Conservation (phyloP, 2,113 vertebrate genomes). For the Myotis davidii region DNA sequence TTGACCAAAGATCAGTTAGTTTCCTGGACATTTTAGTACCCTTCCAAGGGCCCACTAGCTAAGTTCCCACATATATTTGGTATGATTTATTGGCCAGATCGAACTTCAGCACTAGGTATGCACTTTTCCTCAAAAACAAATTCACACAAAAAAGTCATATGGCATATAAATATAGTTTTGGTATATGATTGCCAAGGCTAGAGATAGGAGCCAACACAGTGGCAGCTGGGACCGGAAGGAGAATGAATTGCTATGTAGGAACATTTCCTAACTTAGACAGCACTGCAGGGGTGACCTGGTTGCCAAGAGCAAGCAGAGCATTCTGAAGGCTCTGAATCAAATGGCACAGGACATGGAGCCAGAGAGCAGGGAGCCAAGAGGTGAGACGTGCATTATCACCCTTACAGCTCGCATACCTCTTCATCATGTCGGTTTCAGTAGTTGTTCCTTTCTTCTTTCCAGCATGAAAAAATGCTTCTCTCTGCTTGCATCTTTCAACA, state of each 20-base stretch:
- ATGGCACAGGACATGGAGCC: background rate
- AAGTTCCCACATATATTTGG: background rate
- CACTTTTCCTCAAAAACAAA: conserved; percentile 62
- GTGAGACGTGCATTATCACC: rapidly evolving
- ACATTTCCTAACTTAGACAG: background rate
- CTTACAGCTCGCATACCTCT: rapidly evolving
- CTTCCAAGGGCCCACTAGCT: background rate
- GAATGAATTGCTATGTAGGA: background rate
- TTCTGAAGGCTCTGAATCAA: background rate
- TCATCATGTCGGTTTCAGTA: background rate
- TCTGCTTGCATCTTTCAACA: background rate
- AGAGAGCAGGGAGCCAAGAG: background rate
- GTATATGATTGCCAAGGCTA: conserved; percentile 51
- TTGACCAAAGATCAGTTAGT: background rate
- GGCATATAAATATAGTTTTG: conserved; percentile 59
- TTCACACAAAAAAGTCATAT: background rate
- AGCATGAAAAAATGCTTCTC: background rate
- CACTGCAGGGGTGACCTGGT: background rate
- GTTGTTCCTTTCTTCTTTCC: background rate
- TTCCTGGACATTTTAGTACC: background rate
- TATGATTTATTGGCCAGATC: conserved; percentile 8
- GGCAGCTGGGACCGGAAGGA: background rate
- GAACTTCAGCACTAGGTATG: background rate
- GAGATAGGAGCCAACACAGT: background rate
- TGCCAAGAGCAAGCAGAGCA: conserved; percentile 24